Base-by-base conservation (phyloP, 2,113 vertebrate genomes). In the Plestiodon gilberti region DNA sequence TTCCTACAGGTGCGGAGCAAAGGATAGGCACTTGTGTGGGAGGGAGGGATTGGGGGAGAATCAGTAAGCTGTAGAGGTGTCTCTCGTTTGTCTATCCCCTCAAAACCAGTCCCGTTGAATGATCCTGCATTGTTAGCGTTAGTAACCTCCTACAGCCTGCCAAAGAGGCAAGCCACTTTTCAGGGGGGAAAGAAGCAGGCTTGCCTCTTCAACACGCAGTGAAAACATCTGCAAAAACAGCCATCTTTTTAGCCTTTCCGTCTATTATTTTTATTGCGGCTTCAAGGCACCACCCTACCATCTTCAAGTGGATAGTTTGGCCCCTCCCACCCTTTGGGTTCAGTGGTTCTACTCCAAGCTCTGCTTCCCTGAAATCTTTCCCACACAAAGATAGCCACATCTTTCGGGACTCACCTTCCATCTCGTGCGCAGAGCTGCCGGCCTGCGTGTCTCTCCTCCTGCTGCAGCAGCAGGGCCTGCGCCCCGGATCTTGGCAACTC, bases 351-450 rank as follows among this genome's bases (percentile, higher is more conserved):
- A 17, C 30, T 15, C 13, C 30, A 35, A 35, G 13, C 38, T 13
- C 43, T 30, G 23, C 30, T 35, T 4, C n/a, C 30, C 23, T 48
- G 13, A 2, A 3, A 10, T 23, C 55, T n/a, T 48, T 15, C 13
- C 28, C 3, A 15, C 7, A 7, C 28, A 13, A n/a, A 10, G 35
- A 11, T 8, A 22, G n/a, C 33, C 7, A n/a, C 14, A 3, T 15
- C 38, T 4, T 0, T 10, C 8, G 0, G 6, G 11, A 76, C 85
- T 87, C 64, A 90, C 89, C 89, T 87, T 85, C 77, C 22, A 11
- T 85, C 17, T 90, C 85, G 25, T 62, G 89, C 22, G 35, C 6
- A 33, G 20, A 67, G 25, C 17, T 43, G 15, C 4, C 75, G 2
- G 1, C 43, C 2, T 43, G 28, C 11, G 14, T 2, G 0, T 1